Evolutionary conservation across 2,888 invertebrate genomes (phyloP), one percentile per base, ranked within the genome.

Genomic region (Chymomyza amoena): DNA sequence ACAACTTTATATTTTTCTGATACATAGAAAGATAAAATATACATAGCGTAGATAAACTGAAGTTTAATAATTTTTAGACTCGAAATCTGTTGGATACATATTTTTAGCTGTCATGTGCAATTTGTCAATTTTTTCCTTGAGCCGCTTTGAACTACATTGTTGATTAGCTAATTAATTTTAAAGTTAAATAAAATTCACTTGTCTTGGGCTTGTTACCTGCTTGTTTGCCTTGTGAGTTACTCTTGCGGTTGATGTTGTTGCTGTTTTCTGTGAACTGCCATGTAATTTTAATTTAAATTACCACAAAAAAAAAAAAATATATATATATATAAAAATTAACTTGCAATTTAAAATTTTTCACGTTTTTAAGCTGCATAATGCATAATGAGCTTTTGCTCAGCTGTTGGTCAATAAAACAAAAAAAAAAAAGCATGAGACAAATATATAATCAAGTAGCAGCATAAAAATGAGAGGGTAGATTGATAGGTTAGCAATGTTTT

Each of bases 141-240:
- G 63, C 52, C 60, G 62, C 51, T 69, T 45, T 45, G 39, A 13
- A 45, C 39, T 45, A 45, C 39, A 9, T 20, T 57, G 25, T 28
- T 68, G 74, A 66, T 72, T 75, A 56, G 72, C 81, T 81, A 77
- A 81, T 84, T 81, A 81, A 84, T 77, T 79, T 76, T 64, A 68
- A 75, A 32, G 32, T 7, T 25, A 32, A 45, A 45, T 13, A 45
- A 64, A 52, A 61, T 77, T 69, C 76, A 81, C 83, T 78, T 83
- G 83, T 75, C 80, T 25, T 82, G 65, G 69, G 50, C 80, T 69
- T 66, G 78, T n/a, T 52, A 56, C 7, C 60, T 3, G 39, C 63
- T 50, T 51, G 18, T 36, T n/a, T 16, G 57, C 57, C 52, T 25
- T 28, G n/a, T 66, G 69, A 73, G 73, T 39, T 66, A 63, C 68